Percentiles rank a stretch among this genome's conserved stretches.
Conservation (phyloP, 2,888 invertebrate genomes). For the Geophilus truncorum region DNA sequence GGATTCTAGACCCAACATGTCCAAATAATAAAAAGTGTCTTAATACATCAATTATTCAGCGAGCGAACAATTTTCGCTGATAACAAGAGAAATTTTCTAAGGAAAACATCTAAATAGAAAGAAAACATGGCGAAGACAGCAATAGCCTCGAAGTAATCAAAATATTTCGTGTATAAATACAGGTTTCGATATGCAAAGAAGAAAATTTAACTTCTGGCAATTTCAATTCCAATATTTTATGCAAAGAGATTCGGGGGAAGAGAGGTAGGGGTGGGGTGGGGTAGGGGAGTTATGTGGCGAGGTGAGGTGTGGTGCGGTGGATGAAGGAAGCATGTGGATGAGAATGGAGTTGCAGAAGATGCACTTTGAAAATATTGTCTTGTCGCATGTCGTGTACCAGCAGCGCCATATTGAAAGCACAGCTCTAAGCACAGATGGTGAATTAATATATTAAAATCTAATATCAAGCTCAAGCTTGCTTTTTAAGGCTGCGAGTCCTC, state of each 20-base stretch:
- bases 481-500: neutral
- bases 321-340: neutral
- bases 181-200: neutral
- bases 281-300: neutral
- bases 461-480: neutral
- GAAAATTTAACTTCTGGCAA: neutral
- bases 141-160: neutral
- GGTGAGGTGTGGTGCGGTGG: neutral
- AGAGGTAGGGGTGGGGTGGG: neutral
- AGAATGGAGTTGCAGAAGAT: neutral
- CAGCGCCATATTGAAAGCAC: constrained; percentile 10
- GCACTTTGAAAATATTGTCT: constrained; percentile 16
- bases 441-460: constrained; percentile 18
- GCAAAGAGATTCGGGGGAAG: neutral
- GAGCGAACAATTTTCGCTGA: neutral
- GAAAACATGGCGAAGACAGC: neutral
- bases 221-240: constrained; percentile 7
- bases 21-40: neutral
- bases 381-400: constrained; percentile 5
- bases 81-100: no score
- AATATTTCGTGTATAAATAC: neutral
- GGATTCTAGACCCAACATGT: neutral
- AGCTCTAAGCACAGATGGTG: constrained; percentile 12
- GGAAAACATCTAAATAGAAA: neutral
- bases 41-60: neutral